These are phyloP conservation scores for Gymnocephalus cernua DNA, from an alignment of 2,113 vertebrate species.

Conservation along the genomic window DNA sequence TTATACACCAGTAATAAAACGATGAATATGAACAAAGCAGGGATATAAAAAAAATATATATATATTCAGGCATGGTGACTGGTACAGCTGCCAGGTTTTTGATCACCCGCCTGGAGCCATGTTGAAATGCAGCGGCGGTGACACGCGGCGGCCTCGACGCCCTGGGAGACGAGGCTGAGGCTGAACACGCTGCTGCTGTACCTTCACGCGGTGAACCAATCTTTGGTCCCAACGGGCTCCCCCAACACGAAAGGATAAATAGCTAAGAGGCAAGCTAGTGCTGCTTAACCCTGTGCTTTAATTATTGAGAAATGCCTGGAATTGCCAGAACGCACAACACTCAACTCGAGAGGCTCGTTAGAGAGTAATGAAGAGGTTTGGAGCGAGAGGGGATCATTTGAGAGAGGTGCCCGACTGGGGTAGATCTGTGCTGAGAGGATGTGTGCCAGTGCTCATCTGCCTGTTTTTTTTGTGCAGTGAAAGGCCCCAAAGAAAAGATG, in stretches of 20 bases:
- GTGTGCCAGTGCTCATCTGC: neutral
- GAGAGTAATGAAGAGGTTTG: conserved; percentile 48
- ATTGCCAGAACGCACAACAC: conserved; percentile 24
- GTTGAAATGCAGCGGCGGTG: conserved; percentile 41
- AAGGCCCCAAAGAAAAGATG: neutral
- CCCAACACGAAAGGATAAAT: conserved; percentile 31
- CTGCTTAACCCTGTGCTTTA: conserved; percentile 63
- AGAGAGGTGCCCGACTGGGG: conserved; percentile 29
- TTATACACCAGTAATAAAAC: conserved; percentile 72
- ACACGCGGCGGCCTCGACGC: conserved; percentile 7
- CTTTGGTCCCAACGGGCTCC: conserved; percentile 4
- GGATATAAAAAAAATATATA: neutral
- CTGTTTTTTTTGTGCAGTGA: neutral
- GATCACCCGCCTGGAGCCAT: conserved; percentile 51
- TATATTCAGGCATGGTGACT: neutral
- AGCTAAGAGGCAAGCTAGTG: conserved; percentile 31
- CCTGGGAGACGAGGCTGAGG: conserved; percentile 21
- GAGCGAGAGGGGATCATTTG: conserved; percentile 19
- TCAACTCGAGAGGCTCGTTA: conserved; percentile 48
- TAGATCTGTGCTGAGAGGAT: conserved; percentile 10
- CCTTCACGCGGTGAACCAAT: conserved; percentile 17
- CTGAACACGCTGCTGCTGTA: conserved; percentile 7
- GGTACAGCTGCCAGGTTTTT: conserved; percentile 31
- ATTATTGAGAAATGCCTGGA: conserved; percentile 66
- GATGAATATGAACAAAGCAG: conserved; percentile 42